Base-by-base conservation (phyloP, 2,113 vertebrate genomes). In the Paramisgurnus dabryanus region DNA sequence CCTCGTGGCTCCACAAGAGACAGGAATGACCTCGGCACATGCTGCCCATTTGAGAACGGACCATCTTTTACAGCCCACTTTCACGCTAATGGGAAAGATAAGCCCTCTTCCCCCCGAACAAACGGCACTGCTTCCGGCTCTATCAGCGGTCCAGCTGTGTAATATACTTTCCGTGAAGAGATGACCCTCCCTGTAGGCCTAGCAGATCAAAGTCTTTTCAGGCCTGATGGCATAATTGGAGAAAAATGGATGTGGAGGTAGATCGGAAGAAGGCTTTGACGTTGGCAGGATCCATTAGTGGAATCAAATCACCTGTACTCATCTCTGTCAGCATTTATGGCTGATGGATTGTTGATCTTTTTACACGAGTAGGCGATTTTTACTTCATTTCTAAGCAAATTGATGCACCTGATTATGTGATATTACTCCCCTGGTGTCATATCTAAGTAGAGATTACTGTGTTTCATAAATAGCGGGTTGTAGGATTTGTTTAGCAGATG, bases 61-160 rank as follows among this genome's bases (percentile, higher is more conserved):
- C 63, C 47, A 55, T 76, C 45, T 76, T 76, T 76, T 66, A 74
- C 47, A 76, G 63, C 27, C 74, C 74, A 66, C 27, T 65, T 55
- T 50, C 74, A 65, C 8, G 13, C 57, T 74, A 74, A 74, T 74
- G 40, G 72, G 40, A 76, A 55, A 76, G 45, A 76, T 76, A 76
- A 66, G 45, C 47, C 63, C 17, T 50, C 49, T 76, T 13, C 47
- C 74, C 27, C 40, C 12, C 15, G 3, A 76, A 66, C 74, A 76
- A 55, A 66, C 74, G 66, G 50, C 45, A 22, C 60, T 66, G 74
- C 61, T 74, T 74, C 57, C 5, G 43, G 53, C 17, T 43, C 53
- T 58, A 58, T 72, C 71, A 74, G 40, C 9, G 15, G 53, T 57
- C 41, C 60, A 18, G 22, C 27, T 39, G 63, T 76, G 47, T 76